phyloP scores from a whole-genome alignment of 1,140 invertebrate genomes.

The Anoplophora glabripennis region DNA sequence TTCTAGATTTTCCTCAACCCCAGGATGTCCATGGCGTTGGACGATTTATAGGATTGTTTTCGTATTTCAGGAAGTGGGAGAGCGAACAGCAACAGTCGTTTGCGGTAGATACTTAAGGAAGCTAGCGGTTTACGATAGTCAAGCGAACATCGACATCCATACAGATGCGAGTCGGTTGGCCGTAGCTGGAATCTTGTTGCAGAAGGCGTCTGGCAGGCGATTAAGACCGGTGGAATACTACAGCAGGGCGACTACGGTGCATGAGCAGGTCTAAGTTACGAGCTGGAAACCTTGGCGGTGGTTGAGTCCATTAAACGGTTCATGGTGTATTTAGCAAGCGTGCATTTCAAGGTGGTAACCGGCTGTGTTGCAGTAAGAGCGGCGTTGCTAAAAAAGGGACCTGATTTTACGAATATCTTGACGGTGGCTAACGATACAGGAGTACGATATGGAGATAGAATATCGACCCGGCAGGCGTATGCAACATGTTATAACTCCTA shows the following conservation, averaged over 20 bases:
- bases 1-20: background rate
- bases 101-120: background rate
- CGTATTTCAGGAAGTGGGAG: conserved; percentile 5
- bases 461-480: conserved; percentile 37
- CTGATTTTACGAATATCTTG: conserved; percentile 35
- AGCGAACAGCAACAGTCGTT: background rate
- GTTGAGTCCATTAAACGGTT: conserved; percentile 31
- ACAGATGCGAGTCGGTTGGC: conserved; percentile 37
- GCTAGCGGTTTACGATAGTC: conserved; percentile 39
- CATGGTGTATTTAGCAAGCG: conserved; percentile 32
- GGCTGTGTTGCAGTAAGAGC: conserved; percentile 37
- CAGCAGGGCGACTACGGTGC: conserved; percentile 42
- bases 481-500: conserved; percentile 34
- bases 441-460: conserved; percentile 37
- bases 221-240: conserved; percentile 49
- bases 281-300: conserved; percentile 48
- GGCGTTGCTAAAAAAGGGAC: conserved; percentile 30
- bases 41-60: background rate
- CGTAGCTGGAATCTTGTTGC: conserved; percentile 39
- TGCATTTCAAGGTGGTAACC: conserved; percentile 35
- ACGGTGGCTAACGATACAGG: conserved; percentile 41
- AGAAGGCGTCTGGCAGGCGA: conserved; percentile 37
- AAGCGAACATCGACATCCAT: conserved; percentile 36
- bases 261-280: conserved; percentile 46
- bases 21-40: background rate